These are phyloP conservation scores for Polyergus mexicanus DNA, from an alignment of 1,140 invertebrate genomes.

Conservation along the genomic window DNA sequence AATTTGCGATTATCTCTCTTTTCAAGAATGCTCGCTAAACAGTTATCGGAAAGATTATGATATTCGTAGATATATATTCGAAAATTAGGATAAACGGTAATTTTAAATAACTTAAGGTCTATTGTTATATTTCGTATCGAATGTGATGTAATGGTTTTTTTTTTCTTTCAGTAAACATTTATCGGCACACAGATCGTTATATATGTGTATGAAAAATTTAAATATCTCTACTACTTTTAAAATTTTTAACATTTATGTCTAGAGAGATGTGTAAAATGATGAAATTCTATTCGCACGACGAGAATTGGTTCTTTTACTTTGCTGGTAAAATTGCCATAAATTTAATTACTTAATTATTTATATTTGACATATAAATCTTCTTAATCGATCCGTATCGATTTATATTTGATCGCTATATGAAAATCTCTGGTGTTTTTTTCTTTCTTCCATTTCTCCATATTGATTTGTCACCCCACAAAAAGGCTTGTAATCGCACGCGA, in stretches of 20 bases:
- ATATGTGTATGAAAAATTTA: not conserved
- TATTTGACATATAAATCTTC: constrained; percentile 17
- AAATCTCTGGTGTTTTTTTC: constrained; percentile 1
- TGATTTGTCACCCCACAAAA: constrained; percentile 12
- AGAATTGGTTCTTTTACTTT: not conserved
- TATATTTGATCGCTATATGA: not conserved
- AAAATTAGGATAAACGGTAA: not conserved
- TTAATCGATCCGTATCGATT: constrained; percentile 22
- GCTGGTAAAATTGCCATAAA: not conserved
- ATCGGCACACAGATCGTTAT: not conserved
- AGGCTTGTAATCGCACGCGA: constrained; percentile 38
- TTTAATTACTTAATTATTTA: constrained; percentile 1
- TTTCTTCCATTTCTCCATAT: constrained; percentile 26
- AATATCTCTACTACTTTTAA: constrained; percentile 12
- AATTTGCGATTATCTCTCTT: constrained; percentile 27
- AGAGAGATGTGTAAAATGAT: constrained; percentile 6
- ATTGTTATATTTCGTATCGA: not conserved
- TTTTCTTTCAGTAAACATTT: not conserved
- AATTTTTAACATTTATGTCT: constrained; percentile 10
- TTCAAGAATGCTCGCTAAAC: not conserved
- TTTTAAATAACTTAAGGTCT: not conserved
- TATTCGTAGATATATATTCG: not conserved
- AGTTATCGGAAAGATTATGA: not conserved
- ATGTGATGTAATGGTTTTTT: not conserved
- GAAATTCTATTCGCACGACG: not conserved